Conservation (phyloP, 1,140 invertebrate species). For the Aphidius ervi region DNA sequence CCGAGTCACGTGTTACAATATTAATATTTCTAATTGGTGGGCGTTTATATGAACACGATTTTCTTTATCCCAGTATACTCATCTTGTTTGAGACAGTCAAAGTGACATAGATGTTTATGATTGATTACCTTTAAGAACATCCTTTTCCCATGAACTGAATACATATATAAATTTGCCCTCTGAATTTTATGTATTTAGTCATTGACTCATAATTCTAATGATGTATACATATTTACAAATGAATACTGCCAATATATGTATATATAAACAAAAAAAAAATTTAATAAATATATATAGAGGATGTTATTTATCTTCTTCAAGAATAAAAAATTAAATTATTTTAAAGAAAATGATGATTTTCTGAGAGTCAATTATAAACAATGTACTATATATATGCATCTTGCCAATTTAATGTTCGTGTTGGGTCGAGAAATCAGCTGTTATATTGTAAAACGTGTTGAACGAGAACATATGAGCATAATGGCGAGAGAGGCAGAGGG, state of each 20-base stretch:
- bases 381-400: no score
- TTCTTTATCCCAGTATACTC: constrained; percentile 6
- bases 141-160: not conserved
- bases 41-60: constrained; percentile 9
- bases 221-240: no score
- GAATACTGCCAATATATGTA: no score
- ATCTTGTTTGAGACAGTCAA: constrained; percentile 6
- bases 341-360: no score
- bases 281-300: no score
- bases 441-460: constrained; percentile 7
- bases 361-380: no score
- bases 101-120: constrained; percentile 35
- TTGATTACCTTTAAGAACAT: constrained; percentile 29
- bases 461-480: constrained; percentile 17
- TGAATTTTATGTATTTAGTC: not conserved
- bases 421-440: constrained; percentile 49
- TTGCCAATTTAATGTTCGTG: constrained; percentile 35
- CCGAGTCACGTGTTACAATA: not conserved
- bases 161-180: not conserved
- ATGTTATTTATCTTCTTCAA: no score
- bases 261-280: no score
- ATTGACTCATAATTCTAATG: no score
- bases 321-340: no score
- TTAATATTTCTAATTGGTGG: constrained; percentile 17
- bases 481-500: not conserved